phyloP scores from a whole-genome alignment of 2,888 invertebrate species.

The Trichacis sp. region DNA sequence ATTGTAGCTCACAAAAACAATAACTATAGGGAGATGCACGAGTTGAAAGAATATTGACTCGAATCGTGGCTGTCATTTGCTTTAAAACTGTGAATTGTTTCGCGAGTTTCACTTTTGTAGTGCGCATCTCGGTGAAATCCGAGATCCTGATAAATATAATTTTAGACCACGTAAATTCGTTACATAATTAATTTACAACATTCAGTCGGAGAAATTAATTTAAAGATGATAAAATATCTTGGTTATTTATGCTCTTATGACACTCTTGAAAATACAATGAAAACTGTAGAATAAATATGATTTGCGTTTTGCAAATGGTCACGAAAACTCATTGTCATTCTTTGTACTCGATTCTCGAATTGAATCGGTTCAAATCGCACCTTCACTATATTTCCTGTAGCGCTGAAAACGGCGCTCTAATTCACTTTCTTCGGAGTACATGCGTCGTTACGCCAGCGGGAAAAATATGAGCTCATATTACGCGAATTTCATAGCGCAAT shows the following conservation, averaged over 20 bases:
- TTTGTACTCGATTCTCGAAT: conserved; percentile 13
- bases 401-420: conserved; percentile 22
- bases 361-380: conserved; percentile 14
- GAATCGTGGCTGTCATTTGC: neutral
- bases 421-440: conserved; percentile 20
- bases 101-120: neutral
- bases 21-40: neutral
- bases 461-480: conserved; percentile 17
- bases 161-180: too few relatives aligned
- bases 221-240: too few relatives aligned
- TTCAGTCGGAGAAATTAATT: too few relatives aligned
- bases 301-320: conserved; percentile 11
- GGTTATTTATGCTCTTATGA: too few relatives aligned
- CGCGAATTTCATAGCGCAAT: conserved; percentile 15
- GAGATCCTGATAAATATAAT: too few relatives aligned
- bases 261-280: neutral
- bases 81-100: neutral
- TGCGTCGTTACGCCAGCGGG: conserved; percentile 23
- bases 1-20: neutral
- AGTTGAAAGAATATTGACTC: neutral
- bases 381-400: conserved; percentile 22
- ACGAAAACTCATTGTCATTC: too few relatives aligned
- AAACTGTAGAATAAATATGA: too few relatives aligned
- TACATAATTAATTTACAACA: too few relatives aligned
- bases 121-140: too few relatives aligned